phyloP scores from a whole-genome alignment of 2,797 vertebrate species.

The Microctenopoma steveboyesi region DNA sequence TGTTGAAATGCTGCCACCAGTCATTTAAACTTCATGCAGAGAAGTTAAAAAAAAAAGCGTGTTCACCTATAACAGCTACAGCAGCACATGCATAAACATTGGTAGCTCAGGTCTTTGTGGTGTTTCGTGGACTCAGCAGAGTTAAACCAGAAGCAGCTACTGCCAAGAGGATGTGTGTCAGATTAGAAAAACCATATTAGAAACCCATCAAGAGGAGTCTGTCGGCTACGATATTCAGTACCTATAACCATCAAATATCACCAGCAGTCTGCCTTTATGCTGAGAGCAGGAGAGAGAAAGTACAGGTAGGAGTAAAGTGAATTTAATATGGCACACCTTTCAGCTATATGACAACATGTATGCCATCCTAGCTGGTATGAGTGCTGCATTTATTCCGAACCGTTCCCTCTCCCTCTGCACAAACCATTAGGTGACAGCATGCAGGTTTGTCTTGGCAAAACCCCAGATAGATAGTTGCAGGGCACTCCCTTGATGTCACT shows the following conservation, averaged over 20 bases:
- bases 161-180: slow-evolving; percentile 38
- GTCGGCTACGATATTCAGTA: slow-evolving; percentile 35
- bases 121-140: slow-evolving; percentile 25
- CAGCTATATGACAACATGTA: slow-evolving; percentile 10
- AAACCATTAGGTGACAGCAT: slow-evolving; percentile 65
- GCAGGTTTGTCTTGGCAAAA: slow-evolving; percentile 74
- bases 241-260: slow-evolving; percentile 43
- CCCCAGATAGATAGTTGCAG: slow-evolving; percentile 46
- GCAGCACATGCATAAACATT: slow-evolving; percentile 28
- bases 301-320: slow-evolving; percentile 39
- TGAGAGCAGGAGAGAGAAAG: slow-evolving; percentile 28
- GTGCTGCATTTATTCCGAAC: slow-evolving; percentile 27
- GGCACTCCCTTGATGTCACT: slow-evolving; percentile 34
- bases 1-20: slow-evolving; percentile 7
- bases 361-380: slow-evolving; percentile 9
- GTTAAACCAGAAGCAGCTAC: slow-evolving; percentile 16
- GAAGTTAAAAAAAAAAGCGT: background rate
- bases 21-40: slow-evolving; percentile 14
- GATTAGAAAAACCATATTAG: slow-evolving; percentile 58
- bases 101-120: background rate
- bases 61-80: slow-evolving; percentile 2
- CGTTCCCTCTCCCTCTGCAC: slow-evolving; percentile 26
- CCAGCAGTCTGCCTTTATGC: slow-evolving; percentile 31
- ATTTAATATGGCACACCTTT: slow-evolving; percentile 32
- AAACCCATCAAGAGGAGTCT: slow-evolving; percentile 56